A percentile compares a stretch with the other conserved stretches of the same genome.
Evolutionary conservation across 1,140 invertebrate species (phyloP).

Genomic region (Heliconius hewitsoni): DNA sequence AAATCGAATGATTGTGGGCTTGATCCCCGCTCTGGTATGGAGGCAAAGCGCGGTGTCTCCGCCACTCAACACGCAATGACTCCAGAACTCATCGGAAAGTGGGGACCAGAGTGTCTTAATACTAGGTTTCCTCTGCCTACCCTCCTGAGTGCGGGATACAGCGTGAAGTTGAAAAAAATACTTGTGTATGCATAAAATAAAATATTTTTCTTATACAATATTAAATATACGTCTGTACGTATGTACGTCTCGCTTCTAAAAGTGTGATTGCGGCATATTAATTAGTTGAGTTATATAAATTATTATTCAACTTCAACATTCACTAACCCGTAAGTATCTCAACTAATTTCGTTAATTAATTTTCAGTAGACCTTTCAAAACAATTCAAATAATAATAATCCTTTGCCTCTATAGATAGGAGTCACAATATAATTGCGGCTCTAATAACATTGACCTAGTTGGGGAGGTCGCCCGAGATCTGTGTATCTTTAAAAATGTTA

Average conservation of each 20-base stretch:
- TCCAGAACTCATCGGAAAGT: no score
- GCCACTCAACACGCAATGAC: no score
- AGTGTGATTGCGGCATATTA: neutral
- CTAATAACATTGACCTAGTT: slow-evolving; percentile 20
- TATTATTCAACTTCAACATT: slow-evolving; percentile 18
- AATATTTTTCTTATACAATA: no score
- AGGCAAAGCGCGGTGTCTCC: no score
- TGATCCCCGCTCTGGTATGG: no score
- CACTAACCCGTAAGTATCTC: slow-evolving; percentile 16
- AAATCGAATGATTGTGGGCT: no score
- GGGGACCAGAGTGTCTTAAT: no score
- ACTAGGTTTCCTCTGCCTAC: no score
- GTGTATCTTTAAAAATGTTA: slow-evolving; percentile 8
- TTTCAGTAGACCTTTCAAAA: slow-evolving; percentile 24
- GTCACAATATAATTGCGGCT: slow-evolving; percentile 16
- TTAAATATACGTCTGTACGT: no score
- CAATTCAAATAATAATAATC: slow-evolving; percentile 30
- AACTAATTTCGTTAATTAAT: slow-evolving; percentile 25
- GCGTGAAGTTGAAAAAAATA: no score
- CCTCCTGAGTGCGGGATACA: no score
- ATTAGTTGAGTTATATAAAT: slow-evolving; percentile 7
- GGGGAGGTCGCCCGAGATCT: neutral
- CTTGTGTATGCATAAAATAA: no score
- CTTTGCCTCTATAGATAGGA: slow-evolving; percentile 18
- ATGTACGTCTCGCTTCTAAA: neutral